These are phyloP conservation scores for Paradoxurus hermaphroditus DNA, from an alignment of 2,113 vertebrate genomes.

Conservation along the genomic window DNA sequence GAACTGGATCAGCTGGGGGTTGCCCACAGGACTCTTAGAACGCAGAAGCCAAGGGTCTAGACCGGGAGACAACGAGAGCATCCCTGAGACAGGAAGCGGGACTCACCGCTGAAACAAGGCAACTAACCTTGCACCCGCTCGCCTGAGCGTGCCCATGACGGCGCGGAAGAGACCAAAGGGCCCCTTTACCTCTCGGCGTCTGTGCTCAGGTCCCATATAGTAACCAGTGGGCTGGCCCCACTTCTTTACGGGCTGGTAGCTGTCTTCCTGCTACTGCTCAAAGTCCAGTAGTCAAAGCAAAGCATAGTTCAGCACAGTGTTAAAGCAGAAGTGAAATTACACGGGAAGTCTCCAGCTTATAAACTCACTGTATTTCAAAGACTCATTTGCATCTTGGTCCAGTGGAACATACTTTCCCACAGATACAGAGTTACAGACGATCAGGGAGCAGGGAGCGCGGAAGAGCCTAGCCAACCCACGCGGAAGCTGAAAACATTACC, in stretches of 20 bases:
- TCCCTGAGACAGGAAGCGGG: not conserved
- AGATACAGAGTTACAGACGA: not conserved
- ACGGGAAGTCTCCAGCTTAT: not conserved
- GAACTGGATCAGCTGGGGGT: slow-evolving; percentile 98
- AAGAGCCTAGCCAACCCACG: not conserved
- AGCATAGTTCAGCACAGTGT: not conserved
- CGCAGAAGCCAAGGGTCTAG: slow-evolving; percentile 95
- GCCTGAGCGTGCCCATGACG: not conserved
- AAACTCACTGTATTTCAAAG: not conserved
- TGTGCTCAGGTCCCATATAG: not conserved
- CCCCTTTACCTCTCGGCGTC: not conserved
- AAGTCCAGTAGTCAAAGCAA: not conserved
- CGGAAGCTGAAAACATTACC: not conserved
- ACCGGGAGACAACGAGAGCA: not conserved
- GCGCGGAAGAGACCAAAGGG: not conserved
- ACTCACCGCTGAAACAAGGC: not conserved
- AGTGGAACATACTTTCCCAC: not conserved
- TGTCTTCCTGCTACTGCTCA: not conserved
- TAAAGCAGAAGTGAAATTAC: not conserved
- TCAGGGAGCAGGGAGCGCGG: not conserved
- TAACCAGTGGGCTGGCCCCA: not conserved
- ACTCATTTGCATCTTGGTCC: not conserved
- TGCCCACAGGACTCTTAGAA: slow-evolving; percentile 96
- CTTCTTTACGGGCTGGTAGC: not conserved
- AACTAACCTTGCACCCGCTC: not conserved